Evolutionary conservation across 1,140 invertebrate genomes (phyloP).

Genomic region (Drosophila bipectinata): DNA sequence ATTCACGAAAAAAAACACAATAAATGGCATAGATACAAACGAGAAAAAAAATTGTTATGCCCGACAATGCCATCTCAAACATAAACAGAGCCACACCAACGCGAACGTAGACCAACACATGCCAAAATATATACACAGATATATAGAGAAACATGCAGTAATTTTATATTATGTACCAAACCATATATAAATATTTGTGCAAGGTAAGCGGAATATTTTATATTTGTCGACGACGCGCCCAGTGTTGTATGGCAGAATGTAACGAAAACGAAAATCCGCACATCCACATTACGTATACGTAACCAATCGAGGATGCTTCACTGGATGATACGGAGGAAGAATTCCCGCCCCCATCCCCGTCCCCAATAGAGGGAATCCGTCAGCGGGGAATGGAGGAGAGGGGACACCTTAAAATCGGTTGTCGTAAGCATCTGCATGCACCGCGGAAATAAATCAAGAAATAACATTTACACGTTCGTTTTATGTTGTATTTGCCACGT

Average conservation of each 20-base stretch:
- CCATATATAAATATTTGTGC: constrained; percentile 77
- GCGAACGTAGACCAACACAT: constrained; percentile 22
- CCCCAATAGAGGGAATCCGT: constrained; percentile 5
- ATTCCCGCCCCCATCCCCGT: too few species aligned
- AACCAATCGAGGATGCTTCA: constrained; percentile 32
- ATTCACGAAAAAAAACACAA: constrained; percentile 44
- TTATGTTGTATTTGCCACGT: constrained; percentile 82
- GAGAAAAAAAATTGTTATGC: constrained; percentile 52
- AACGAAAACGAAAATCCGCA: constrained; percentile 33
- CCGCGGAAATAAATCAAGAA: constrained; percentile 82
- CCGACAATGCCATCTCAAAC: constrained; percentile 58
- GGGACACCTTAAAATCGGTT: constrained; percentile 66
- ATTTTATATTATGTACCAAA: constrained; percentile 68
- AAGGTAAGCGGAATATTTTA: constrained; percentile 80
- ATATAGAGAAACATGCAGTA: constrained; percentile 58
- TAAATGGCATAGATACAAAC: constrained; percentile 51
- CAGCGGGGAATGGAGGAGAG: not conserved
- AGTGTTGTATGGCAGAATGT: constrained; percentile 23
- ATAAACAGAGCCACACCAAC: constrained; percentile 25
- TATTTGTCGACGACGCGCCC: constrained; percentile 48
- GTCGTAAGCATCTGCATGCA: constrained; percentile 79
- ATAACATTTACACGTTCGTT: constrained; percentile 82
- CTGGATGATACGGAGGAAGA: constrained; percentile 6
- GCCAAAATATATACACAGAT: constrained; percentile 2
- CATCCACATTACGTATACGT: constrained; percentile 38